These are phyloP conservation scores for Amphiprion percula DNA, from an alignment of 2,113 vertebrate genomes.

Conservation along the genomic window DNA sequence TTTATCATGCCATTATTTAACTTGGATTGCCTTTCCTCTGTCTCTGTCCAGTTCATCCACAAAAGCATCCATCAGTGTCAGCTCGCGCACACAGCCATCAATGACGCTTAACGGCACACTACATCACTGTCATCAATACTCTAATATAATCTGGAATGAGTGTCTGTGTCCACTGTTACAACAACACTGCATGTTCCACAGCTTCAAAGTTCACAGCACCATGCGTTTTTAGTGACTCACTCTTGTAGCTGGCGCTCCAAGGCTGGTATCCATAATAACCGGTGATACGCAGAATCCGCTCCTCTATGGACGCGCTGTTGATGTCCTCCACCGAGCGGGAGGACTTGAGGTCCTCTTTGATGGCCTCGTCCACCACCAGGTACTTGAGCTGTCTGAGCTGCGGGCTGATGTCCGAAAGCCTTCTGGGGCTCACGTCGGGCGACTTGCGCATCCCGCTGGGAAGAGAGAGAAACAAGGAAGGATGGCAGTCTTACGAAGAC, in stretches of 20 bases:
- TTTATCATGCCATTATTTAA: neutral
- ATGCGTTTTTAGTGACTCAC: constrained; percentile 82
- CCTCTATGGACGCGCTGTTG: constrained; percentile 93
- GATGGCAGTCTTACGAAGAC: constrained; percentile 33
- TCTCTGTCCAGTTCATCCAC: constrained; percentile 3
- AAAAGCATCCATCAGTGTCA: neutral
- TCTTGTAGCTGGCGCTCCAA: constrained; percentile 91
- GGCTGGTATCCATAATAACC: constrained; percentile 98
- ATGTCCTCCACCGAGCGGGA: constrained; percentile 95
- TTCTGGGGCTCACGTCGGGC: constrained; percentile 93
- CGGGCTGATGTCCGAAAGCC: constrained; percentile 97
- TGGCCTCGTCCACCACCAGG: constrained; percentile 94
- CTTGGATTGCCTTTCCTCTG: neutral
- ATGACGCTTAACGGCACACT: neutral
- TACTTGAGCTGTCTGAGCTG: constrained; percentile 96
- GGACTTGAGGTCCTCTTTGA: constrained; percentile 95
- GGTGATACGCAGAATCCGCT: constrained; percentile 92
- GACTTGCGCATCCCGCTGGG: constrained; percentile 93
- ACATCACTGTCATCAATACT: neutral
- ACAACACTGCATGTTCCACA: neutral
- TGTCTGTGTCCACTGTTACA: neutral
- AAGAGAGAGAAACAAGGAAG: constrained; percentile 55
- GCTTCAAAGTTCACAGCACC: neutral
- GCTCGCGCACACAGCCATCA: neutral
- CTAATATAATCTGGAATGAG: neutral